Conservation (phyloP, 2,797 vertebrate genomes). For the Sebastes taczanowskii region DNA sequence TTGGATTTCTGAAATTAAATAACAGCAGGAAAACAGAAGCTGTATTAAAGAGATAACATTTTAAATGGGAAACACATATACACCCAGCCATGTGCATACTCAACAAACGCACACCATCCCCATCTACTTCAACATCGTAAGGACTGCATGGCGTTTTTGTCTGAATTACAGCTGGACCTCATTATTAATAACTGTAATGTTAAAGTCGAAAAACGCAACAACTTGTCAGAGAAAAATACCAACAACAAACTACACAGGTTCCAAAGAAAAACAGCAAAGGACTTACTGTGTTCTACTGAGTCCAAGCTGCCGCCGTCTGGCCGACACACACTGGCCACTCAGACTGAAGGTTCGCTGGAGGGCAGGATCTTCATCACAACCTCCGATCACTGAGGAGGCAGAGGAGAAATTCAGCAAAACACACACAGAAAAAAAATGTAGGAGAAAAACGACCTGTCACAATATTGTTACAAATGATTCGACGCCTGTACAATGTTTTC, state of each 20-base stretch:
- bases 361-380: constrained; percentile 2
- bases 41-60: background rate
- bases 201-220: background rate
- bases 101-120: background rate
- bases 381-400: constrained; percentile 31
- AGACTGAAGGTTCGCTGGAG: constrained; percentile 10
- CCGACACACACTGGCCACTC: constrained; percentile 2
- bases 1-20: background rate
- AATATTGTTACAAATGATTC: constrained; percentile 35
- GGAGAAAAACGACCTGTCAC: background rate
- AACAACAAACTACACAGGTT: background rate
- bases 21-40: background rate
- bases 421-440: background rate
- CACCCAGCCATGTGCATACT: background rate
- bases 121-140: background rate
- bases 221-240: background rate
- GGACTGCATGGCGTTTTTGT: background rate
- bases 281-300: constrained; percentile 16
- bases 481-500: background rate
- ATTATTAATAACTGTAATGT: background rate
- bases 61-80: background rate
- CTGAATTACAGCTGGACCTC: background rate
- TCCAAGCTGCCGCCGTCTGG: constrained; percentile 14
- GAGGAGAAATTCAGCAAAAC: background rate
- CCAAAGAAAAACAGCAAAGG: background rate